Percentiles rank a stretch among this genome's conserved stretches.
These are phyloP conservation scores for Carpatolechia fugitivella DNA, from an alignment of 2,888 invertebrate species.

Conservation along the genomic window DNA sequence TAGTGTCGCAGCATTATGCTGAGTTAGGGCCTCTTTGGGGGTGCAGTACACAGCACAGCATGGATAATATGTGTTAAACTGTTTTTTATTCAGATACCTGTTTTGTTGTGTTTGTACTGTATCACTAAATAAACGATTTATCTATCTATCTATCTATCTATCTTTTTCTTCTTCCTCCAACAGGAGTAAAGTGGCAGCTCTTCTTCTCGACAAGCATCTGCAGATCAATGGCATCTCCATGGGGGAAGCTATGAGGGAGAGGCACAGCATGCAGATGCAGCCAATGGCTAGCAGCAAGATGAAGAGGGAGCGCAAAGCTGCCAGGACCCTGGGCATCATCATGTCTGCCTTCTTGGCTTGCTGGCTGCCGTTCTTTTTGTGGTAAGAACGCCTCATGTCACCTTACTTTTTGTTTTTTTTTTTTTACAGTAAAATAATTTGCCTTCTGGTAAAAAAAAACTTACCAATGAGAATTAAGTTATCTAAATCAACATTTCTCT, in stretches of 20 bases:
- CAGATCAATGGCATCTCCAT: conserved; percentile 94
- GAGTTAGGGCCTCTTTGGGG: too few species aligned
- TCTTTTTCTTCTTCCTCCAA: conserved; percentile 25
- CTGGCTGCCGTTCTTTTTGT: conserved; percentile 97
- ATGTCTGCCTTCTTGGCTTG: conserved; percentile 97
- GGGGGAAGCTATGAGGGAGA: conserved; percentile 76
- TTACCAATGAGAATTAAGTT: too few species aligned
- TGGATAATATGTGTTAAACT: too few species aligned
- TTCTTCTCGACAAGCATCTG: conserved; percentile 91
- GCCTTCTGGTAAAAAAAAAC: too few species aligned
- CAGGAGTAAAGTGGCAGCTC: conserved; percentile 94
- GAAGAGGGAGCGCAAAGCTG: conserved; percentile 93
- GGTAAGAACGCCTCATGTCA: conserved; percentile 80
- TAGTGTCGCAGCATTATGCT: too few species aligned
- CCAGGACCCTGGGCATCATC: conserved; percentile 96
- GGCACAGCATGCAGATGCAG: conserved; percentile 84
- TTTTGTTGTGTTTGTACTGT: too few species aligned
- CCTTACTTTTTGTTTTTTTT: not conserved
- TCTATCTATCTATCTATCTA: too few species aligned
- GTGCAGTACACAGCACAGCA: too few species aligned
- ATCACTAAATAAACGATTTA: too few species aligned
- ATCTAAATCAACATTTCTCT: too few species aligned
- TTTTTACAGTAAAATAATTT: too few species aligned
- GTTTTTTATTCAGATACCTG: too few species aligned
- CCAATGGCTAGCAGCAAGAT: conserved; percentile 91